A percentile compares a stretch with the other conserved stretches of the same genome.
Evolutionary conservation across 1,140 invertebrate genomes (phyloP).

Genomic region (Cotesia typhae): DNA sequence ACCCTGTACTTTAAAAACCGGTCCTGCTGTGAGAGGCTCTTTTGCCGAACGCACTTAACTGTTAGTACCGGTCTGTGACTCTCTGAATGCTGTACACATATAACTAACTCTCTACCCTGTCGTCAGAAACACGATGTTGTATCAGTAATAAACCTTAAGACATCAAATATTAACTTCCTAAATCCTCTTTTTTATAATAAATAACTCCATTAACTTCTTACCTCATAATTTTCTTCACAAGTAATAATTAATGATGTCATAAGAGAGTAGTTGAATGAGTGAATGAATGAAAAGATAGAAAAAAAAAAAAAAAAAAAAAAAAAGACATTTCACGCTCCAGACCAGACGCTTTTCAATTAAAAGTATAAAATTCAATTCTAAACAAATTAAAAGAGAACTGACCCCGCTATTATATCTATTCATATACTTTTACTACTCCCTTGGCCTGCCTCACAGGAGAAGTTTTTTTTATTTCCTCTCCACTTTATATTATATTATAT

Average conservation of each 20-base stretch:
- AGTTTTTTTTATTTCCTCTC: not conserved
- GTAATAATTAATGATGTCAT: too few species aligned
- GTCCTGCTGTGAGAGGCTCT: slow-evolving; percentile 26
- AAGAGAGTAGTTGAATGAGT: too few species aligned
- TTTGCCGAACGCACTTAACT: slow-evolving; percentile 20
- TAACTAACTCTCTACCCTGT: slow-evolving; percentile 3
- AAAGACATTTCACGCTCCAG: too few species aligned
- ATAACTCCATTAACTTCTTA: not conserved
- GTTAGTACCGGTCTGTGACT: slow-evolving; percentile 10
- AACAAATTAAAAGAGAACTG: slow-evolving; percentile 7
- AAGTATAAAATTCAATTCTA: not conserved
- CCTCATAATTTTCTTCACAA: too few species aligned
- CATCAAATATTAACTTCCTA: not conserved
- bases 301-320: too few species aligned
- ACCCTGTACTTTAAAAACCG: slow-evolving; percentile 27
- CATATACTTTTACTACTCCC: not conserved
- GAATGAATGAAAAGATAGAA: too few species aligned
- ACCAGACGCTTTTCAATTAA: not conserved
- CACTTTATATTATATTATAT: too few species aligned
- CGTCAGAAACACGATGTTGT: not conserved
- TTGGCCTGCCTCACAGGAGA: slow-evolving; percentile 24
- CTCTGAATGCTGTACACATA: slow-evolving; percentile 3
- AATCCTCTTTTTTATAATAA: too few species aligned
- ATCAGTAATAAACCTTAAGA: not conserved
- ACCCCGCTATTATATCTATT: slow-evolving; percentile 8